Base-by-base conservation (phyloP, 2,888 invertebrate genomes). In the Melinaea marsaeus region DNA sequence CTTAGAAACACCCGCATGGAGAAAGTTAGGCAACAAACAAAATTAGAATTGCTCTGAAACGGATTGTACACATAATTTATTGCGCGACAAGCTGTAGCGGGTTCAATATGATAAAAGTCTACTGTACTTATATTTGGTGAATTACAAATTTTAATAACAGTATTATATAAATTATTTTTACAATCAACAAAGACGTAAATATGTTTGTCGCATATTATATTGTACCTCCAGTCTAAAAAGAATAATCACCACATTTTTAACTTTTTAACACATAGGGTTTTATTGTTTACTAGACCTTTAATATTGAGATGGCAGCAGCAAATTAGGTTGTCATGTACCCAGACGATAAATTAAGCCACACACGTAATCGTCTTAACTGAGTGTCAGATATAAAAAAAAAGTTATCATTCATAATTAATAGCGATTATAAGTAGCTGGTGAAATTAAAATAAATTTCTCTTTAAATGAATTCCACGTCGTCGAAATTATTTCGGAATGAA, bases 1-100 rank as follows among this genome's bases (percentile, higher is more conserved):
- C 51, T 51, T 51, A 37, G 51, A 3, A 51, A 51, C 32, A 51
- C 51, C 51, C 51, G 51, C 51, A 51, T 51, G 51, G 51, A 51
- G 51, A 32, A 51, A 51, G 51, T 51, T 51, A 51, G 51, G 51
- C 32, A 51, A 11, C 51, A 51, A 51, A 51, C 51, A 51, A 51
- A 51, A 51, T 51, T 51, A 51, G 51, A 51, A 32, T 51, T 51
- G 51, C 51, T 51, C 22, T 51, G 51, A 51, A 51, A 51, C 51
- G 51, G 51, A 51, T 51, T 51, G 51, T 51, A 51, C 32, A 51
- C 51, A 51, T 51, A 51, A 51, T 51, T 51, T 51, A 51, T 51
- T 51, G 51, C 32, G 32, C 51, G 51, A 51, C 51, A 51, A 9
- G 32, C 51, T 51, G 51, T 51, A 51, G 32, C 51, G 51, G 51